Evolutionary conservation across 2,797 vertebrate species (phyloP).

Genomic region (Staurois parvus): DNA sequence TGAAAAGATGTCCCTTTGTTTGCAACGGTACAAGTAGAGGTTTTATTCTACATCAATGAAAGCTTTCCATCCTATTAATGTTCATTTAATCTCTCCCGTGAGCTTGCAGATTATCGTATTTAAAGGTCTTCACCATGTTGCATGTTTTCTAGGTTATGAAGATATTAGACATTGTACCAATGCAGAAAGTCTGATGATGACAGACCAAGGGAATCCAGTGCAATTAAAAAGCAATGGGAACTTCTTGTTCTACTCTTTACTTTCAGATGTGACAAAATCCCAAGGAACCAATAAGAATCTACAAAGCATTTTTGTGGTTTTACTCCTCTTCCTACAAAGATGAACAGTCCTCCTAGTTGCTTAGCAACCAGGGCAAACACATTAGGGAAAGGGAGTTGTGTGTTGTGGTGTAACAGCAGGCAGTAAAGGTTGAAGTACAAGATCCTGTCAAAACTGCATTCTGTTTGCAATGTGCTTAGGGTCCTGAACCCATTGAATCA

Average conservation of each 20-base stretch:
- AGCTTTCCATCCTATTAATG: slow-evolving; percentile 44
- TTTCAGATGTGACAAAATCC: slow-evolving; percentile 10
- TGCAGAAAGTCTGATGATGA: slow-evolving; percentile 3
- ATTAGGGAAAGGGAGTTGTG: too few species aligned
- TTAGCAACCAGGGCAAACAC: too few species aligned
- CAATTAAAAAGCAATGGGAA: slow-evolving; percentile 42
- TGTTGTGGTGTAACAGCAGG: too few species aligned
- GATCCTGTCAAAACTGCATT: too few species aligned
- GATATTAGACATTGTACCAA: slow-evolving; percentile 37
- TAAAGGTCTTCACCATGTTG: slow-evolving; percentile 38
- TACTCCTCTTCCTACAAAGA: too few species aligned
- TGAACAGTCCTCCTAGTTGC: too few species aligned
- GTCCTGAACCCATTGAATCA: too few species aligned
- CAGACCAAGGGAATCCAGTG: slow-evolving; percentile 22
- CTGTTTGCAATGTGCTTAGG: too few species aligned
- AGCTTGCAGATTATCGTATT: slow-evolving; percentile 39
- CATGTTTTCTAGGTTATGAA: slow-evolving; percentile 43
- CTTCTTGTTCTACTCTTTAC: neutral
- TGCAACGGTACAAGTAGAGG: slow-evolving; percentile 17
- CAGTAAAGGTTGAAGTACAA: too few species aligned
- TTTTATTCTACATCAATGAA: slow-evolving; percentile 35
- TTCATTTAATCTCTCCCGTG: slow-evolving; percentile 46
- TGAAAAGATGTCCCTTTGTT: slow-evolving; percentile 14
- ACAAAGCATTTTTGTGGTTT: neutral
- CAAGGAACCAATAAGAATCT: neutral